Conservation (phyloP, 2,797 vertebrate genomes). For the Morelia viridis region DNA sequence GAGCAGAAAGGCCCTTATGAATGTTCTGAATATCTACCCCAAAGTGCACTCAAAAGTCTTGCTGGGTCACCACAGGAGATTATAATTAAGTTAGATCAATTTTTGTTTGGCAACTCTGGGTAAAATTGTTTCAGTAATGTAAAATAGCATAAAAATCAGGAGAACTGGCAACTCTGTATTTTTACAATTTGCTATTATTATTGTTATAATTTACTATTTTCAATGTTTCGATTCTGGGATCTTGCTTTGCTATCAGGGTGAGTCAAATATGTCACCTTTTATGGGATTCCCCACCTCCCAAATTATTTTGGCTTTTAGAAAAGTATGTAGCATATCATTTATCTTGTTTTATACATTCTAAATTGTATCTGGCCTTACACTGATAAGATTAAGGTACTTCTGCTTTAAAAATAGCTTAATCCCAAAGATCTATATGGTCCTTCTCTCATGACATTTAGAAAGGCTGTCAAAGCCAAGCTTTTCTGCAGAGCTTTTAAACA, state of each 20-base stretch:
- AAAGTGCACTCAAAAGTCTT: neutral
- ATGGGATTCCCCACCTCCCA: neutral
- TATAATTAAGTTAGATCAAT: neutral
- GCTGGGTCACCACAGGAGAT: neutral
- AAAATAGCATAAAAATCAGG: conserved; percentile 1
- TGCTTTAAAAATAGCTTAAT: neutral
- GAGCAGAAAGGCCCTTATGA: neutral
- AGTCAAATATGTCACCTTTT: neutral
- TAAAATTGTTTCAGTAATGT: neutral
- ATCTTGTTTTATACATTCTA: neutral
- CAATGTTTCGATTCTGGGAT: neutral
- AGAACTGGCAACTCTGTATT: neutral
- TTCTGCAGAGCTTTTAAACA: neutral
- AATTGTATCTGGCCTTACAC: neutral
- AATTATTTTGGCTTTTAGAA: neutral
- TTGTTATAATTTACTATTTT: neutral
- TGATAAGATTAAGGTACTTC: neutral
- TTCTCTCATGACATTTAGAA: neutral
- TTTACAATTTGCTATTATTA: neutral
- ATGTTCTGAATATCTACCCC: neutral
- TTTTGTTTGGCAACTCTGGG: neutral
- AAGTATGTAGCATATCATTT: neutral
- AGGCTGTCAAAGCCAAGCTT: neutral
- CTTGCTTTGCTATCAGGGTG: neutral
- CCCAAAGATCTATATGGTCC: neutral